Base-by-base conservation (phyloP, 2,113 vertebrate genomes). In the Mustela nigripes region DNA sequence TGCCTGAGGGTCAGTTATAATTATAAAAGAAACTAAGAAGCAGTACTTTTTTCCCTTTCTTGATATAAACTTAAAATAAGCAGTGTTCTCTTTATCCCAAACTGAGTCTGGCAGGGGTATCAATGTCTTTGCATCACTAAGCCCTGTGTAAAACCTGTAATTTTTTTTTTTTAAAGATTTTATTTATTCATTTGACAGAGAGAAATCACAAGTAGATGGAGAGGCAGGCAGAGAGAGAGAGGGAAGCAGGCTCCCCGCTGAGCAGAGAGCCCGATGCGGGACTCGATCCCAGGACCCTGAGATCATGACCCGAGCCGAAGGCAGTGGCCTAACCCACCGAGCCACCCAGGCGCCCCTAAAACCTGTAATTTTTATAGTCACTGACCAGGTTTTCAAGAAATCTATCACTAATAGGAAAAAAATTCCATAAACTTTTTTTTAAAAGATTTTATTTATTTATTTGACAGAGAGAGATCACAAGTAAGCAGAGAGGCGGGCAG, bases 11-110 rank as follows among this genome's bases (percentile, higher is more conserved):
- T 42, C 42, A 90, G 39, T 50, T 45, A 2, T 31, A 88, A 92
- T 96, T 80, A 76, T 60, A 91, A 89, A 82, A 88, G 28, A 91
- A 87, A 87, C 5, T 15, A 96, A 94, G 19, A 36, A 24, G 11
- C 18, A 33, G 1, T 19, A 22, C 22, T 63, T 89, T 90, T 79
- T 79, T 56, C 45, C 58, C n/a, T 80, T 88, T 79, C 31, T 81
- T 65, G 42, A 42, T 62, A 65, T 53, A 85, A 94, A 73, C 48
- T 83, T 39, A 65, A 94, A 76, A 69, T 42, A 65, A 28, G 4
- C 39, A 82, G 21, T 26, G 9, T 69, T 81, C 58, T 96, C 74
- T 95, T 96, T 42, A 76, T 50, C 28, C 31, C 85, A 83, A 62
- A 82, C 26, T 12, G 18, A 65, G 19, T 69, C 83, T 86, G 48